Evolutionary conservation across 2,888 invertebrate genomes (phyloP).

Genomic region (Ennomos fuscantarius): DNA sequence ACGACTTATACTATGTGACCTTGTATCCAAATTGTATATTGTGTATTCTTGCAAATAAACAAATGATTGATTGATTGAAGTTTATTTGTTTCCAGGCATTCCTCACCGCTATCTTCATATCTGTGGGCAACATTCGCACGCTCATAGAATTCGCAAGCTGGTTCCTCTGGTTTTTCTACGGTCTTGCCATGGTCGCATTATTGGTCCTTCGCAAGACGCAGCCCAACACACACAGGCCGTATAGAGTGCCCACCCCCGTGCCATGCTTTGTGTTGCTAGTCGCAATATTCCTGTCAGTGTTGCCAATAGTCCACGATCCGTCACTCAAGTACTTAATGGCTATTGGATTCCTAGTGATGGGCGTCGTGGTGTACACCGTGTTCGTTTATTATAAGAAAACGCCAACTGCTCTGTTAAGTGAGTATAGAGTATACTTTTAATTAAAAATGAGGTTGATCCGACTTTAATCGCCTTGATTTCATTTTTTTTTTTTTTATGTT

Average conservation of each 20-base stretch:
- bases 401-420: slow-evolving; percentile 87
- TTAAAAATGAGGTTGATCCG: too few relatives aligned
- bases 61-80: too few relatives aligned
- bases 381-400: slow-evolving; percentile 90
- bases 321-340: slow-evolving; percentile 91
- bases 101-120: slow-evolving; percentile 89
- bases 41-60: too few relatives aligned
- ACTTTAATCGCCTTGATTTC: too few relatives aligned
- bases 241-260: slow-evolving; percentile 89
- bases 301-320: slow-evolving; percentile 91
- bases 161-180: slow-evolving; percentile 95
- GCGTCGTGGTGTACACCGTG: slow-evolving; percentile 89
- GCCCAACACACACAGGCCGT: slow-evolving; percentile 88
- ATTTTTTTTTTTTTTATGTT: too few relatives aligned
- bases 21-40: too few relatives aligned
- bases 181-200: slow-evolving; percentile 91
- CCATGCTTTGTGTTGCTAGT: slow-evolving; percentile 90
- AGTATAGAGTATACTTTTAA: too few relatives aligned
- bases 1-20: too few relatives aligned
- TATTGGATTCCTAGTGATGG: slow-evolving; percentile 88
- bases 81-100: slow-evolving; percentile 82
- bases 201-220: slow-evolving; percentile 90
- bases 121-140: slow-evolving; percentile 89
- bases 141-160: slow-evolving; percentile 95
- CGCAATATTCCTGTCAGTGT: slow-evolving; percentile 89